These are phyloP conservation scores for Aptenodytes forsteri DNA, from an alignment of 2,113 vertebrate species.

Conservation along the genomic window DNA sequence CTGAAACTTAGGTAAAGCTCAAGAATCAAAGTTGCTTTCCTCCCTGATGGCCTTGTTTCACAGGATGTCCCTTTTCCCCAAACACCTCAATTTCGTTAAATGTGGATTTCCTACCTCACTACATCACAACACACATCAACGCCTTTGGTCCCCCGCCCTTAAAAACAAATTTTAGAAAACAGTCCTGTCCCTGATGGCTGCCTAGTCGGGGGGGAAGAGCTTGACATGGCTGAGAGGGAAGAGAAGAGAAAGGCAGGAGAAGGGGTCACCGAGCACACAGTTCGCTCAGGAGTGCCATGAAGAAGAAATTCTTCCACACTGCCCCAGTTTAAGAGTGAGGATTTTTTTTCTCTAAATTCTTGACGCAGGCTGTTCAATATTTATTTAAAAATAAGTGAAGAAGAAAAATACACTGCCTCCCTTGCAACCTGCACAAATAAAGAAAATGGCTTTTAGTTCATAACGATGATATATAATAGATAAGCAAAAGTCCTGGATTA, in stretches of 20 bases:
- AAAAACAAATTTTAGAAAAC: neutral
- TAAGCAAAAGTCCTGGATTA: neutral
- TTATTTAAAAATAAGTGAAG: slow-evolving; percentile 40
- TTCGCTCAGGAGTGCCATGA: neutral
- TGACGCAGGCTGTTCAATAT: slow-evolving; percentile 4
- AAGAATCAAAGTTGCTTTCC: neutral
- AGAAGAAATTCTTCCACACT: slow-evolving; percentile 23
- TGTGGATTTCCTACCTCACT: neutral
- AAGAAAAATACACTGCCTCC: slow-evolving; percentile 10
- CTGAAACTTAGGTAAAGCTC: neutral
- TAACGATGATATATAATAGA: neutral
- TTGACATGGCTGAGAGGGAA: neutral
- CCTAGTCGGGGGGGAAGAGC: neutral
- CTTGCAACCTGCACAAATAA: slow-evolving; percentile 4
- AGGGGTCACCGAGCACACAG: neutral
- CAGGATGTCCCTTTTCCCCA: neutral
- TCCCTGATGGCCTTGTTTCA: neutral
- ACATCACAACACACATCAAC: neutral
- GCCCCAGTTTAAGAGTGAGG: neutral
- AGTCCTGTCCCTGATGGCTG: neutral
- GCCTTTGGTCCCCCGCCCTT: neutral
- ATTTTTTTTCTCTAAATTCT: slow-evolving; percentile 17
- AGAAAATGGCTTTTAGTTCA: neutral
- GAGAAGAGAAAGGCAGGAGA: neutral
- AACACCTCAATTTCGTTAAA: neutral